phyloP scores from a whole-genome alignment of 2,113 vertebrate species.

The Geothlypis trichas region DNA sequence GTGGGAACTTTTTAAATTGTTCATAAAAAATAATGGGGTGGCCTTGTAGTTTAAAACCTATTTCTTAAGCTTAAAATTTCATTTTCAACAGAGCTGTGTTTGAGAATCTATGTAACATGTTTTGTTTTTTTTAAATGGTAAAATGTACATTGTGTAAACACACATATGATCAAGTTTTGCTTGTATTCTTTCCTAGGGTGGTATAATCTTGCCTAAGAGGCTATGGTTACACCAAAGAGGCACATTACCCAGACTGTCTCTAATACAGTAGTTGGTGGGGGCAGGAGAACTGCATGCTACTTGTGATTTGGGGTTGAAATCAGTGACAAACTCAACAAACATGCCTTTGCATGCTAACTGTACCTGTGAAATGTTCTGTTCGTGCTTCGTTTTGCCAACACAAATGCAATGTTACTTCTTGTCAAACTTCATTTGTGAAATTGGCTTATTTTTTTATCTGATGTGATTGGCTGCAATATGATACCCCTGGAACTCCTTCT shows the following conservation, averaged over 20 bases:
- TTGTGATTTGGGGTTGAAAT: constrained; percentile 56
- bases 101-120: constrained; percentile 69
- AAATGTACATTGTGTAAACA: constrained; percentile 72
- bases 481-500: constrained; percentile 43
- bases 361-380: constrained; percentile 63
- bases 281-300: constrained; percentile 75
- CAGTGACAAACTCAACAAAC: constrained; percentile 66
- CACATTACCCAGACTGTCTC: constrained; percentile 71
- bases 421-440: constrained; percentile 60
- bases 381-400: constrained; percentile 67
- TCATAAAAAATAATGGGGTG: constrained; percentile 69
- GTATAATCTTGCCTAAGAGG: constrained; percentile 69
- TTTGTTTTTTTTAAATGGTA: constrained; percentile 66
- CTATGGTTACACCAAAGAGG: constrained; percentile 64
- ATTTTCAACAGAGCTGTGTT: constrained; percentile 74
- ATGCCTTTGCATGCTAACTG: constrained; percentile 75
- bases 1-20: constrained; percentile 78
- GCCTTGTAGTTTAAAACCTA: constrained; percentile 73
- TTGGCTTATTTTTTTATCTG: constrained; percentile 42
- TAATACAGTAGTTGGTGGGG: constrained; percentile 41
- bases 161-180: constrained; percentile 54
- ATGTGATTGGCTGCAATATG: not conserved
- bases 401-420: constrained; percentile 53
- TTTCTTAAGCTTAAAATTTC: constrained; percentile 75
- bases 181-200: constrained; percentile 59